Percentiles rank a stretch among this genome's conserved stretches.
These are phyloP conservation scores for Macrosiphum euphorbiae DNA, from an alignment of 2,888 invertebrate species.

Conservation along the genomic window DNA sequence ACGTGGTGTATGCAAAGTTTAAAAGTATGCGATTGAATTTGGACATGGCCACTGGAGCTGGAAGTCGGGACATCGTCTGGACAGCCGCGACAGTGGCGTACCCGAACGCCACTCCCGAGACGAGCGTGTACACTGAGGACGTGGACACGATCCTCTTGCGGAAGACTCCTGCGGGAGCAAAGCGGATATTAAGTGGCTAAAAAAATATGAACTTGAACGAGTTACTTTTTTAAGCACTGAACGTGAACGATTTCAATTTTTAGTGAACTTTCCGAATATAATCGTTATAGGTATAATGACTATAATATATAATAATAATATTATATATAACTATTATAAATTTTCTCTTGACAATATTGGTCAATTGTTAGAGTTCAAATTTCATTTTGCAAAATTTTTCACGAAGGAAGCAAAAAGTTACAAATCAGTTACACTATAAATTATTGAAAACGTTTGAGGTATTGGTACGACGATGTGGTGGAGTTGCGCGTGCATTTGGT, in stretches of 20 bases:
- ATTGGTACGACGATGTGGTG: too few relatives aligned
- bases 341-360: not conserved
- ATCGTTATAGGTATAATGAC: not conserved
- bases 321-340: not conserved
- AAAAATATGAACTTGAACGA: too few relatives aligned
- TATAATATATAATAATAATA: not conserved
- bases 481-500: too few relatives aligned
- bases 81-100: not conserved
- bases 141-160: conserved; percentile 4
- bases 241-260: too few relatives aligned
- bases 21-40: conserved; percentile 14
- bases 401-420: not conserved
- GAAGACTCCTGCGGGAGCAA: conserved; percentile 18
- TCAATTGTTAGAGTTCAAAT: not conserved
- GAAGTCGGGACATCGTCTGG: not conserved
- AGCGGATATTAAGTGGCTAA: not conserved
- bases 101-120: not conserved
- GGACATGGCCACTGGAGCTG: not conserved
- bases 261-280: not conserved
- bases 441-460: too few relatives aligned
- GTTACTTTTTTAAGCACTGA: too few relatives aligned
- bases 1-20: not conserved
- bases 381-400: not conserved
- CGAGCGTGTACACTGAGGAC: conserved; percentile 1
- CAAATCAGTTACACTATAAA: not conserved